Conservation (phyloP, 2,888 invertebrate species). For the Tinea trinotella region DNA sequence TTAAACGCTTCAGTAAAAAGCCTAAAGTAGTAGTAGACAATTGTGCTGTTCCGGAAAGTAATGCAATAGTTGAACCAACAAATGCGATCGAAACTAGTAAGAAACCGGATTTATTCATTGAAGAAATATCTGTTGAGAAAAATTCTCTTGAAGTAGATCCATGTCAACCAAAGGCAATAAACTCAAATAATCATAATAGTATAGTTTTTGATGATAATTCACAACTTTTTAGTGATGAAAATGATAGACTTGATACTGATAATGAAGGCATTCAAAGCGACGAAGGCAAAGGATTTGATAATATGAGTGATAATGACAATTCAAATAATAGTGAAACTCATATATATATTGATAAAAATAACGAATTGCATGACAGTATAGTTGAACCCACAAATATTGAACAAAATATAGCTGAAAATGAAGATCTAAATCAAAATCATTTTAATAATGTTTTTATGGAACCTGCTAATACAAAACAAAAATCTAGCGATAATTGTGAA, state of each 20-base stretch:
- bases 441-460: neutral
- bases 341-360: neutral
- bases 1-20: neutral
- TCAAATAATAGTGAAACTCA: neutral
- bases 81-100: no score
- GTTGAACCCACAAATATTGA: neutral
- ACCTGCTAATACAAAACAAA: neutral
- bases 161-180: no score
- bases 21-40: neutral
- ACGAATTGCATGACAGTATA: neutral
- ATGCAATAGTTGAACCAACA: neutral
- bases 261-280: no score
- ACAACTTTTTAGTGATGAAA: no score
- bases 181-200: no score
- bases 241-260: neutral
- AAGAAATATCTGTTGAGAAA: no score
- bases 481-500: neutral
- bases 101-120: no score
- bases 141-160: no score
- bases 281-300: no score
- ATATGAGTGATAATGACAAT: neutral
- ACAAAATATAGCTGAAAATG: neutral
- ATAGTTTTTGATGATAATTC: no score
- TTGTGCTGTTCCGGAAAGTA: neutral
- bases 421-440: no score